Evolutionary conservation across 1,140 invertebrate genomes (phyloP).

Genomic region (Nymphalis io): DNA sequence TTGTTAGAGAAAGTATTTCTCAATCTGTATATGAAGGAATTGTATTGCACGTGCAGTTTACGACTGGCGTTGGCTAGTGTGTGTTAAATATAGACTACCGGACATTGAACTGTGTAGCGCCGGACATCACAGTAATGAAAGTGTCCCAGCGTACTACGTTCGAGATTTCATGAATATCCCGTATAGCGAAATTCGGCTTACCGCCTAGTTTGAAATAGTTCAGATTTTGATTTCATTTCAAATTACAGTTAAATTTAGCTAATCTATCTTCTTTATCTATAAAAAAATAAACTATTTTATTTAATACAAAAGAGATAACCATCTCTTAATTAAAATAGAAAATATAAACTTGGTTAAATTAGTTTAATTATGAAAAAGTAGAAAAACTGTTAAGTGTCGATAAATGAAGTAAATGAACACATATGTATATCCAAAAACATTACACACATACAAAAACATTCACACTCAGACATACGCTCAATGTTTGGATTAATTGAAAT

Average conservation of each 20-base stretch:
- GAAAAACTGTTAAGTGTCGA: too few species aligned
- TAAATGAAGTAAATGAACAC: too few species aligned
- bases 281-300: background rate
- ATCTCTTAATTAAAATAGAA: too few species aligned
- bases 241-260: background rate
- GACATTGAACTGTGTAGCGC: conserved; percentile 68
- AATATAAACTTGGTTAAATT: too few species aligned
- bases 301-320: too few species aligned
- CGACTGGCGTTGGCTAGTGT: conserved; percentile 44
- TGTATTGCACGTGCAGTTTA: conserved; percentile 58
- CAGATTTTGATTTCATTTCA: background rate
- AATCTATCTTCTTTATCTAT: background rate
- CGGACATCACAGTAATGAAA: conserved; percentile 69
- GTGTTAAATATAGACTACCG: conserved; percentile 71
- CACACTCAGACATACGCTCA: too few species aligned
- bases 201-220: conserved; percentile 1
- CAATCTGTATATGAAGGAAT: conserved; percentile 35
- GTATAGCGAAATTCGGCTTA: conserved; percentile 20
- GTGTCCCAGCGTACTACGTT: conserved; percentile 53
- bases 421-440: too few species aligned
- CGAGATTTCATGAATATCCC: conserved; percentile 40
- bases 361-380: too few species aligned
- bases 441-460: too few species aligned
- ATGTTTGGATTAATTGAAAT: too few species aligned
- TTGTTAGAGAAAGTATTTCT: background rate